Percentiles rank a stretch among this genome's conserved stretches.
Evolutionary conservation across 2,888 invertebrate species (phyloP).

Genomic region (Emmelina monodactyla): DNA sequence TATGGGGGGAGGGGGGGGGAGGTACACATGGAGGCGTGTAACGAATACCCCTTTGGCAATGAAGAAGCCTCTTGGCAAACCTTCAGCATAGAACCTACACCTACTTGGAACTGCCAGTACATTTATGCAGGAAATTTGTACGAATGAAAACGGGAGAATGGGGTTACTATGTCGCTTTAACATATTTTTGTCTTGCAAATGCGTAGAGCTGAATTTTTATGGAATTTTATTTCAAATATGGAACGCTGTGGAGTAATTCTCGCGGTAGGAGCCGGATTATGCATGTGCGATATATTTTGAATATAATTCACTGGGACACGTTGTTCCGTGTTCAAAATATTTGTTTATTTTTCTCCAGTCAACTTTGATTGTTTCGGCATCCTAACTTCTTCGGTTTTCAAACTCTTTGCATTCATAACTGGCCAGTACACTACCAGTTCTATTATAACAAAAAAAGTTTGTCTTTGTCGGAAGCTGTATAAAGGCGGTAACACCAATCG

Average conservation of each 20-base stretch:
- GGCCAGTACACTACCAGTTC: no score
- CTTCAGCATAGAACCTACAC: constrained; percentile 32
- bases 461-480: no score
- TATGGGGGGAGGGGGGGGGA: background rate
- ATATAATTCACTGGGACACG: no score
- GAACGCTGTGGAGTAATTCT: no score
- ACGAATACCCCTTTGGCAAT: constrained; percentile 32
- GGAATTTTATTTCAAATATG: no score
- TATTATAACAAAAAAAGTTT: no score
- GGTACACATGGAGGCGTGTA: constrained; percentile 20
- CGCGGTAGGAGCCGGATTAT: no score
- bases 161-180: constrained; percentile 25
- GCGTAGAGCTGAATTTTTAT: background rate
- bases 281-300: no score
- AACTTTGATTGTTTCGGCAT: background rate
- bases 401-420: no score
- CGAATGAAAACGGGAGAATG: constrained; percentile 23
- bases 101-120: constrained; percentile 27
- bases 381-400: no score
- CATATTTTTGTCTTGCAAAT: background rate
- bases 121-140: constrained; percentile 3
- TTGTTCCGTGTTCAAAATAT: no score
- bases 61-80: constrained; percentile 41
- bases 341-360: background rate
- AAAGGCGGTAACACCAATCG: background rate